These are phyloP conservation scores for Stegastes partitus DNA, from an alignment of 2,113 vertebrate genomes.

Conservation along the genomic window DNA sequence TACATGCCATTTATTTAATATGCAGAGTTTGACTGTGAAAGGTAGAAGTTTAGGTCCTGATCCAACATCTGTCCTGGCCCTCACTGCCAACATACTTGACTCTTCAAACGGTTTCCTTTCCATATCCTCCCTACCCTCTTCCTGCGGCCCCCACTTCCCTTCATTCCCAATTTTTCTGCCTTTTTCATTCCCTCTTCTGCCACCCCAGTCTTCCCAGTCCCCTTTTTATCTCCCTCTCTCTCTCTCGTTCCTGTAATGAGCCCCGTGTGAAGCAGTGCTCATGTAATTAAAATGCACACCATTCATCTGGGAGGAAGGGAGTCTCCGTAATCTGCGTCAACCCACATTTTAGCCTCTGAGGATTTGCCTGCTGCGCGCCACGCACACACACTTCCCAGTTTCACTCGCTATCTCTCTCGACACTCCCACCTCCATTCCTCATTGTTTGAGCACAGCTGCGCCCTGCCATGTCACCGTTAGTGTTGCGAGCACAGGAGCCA, in stretches of 20 bases:
- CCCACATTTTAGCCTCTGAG: conserved; percentile 73
- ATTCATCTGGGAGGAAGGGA: conserved; percentile 82
- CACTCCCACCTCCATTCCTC: conserved; percentile 46
- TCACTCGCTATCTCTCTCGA: conserved; percentile 32
- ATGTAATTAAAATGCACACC: conserved; percentile 82
- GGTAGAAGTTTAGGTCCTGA: conserved; percentile 8
- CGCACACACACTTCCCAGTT: conserved; percentile 34
- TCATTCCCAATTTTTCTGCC: conserved; percentile 44
- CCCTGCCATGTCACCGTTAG: conserved; percentile 15
- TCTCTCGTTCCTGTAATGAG: conserved; percentile 68
- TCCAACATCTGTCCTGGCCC: neutral
- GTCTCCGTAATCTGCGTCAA: conserved; percentile 79
- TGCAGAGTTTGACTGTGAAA: conserved; percentile 8
- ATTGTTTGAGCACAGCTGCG: conserved; percentile 55
- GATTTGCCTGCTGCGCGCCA: conserved; percentile 42
- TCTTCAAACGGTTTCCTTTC: conserved; percentile 54
- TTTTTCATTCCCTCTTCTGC: conserved; percentile 45
- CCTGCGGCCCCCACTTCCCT: conserved; percentile 24
- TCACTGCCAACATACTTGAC: conserved; percentile 26
- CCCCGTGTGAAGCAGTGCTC: conserved; percentile 56
- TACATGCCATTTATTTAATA: conserved; percentile 29
- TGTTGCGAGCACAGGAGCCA: neutral
- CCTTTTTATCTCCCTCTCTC: conserved; percentile 33
- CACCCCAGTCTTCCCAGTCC: conserved; percentile 24
- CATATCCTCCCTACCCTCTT: conserved; percentile 25